A percentile compares a stretch with the other conserved stretches of the same genome.
Conservation (phyloP, 2,113 vertebrate genomes). For the Mionectes macconnelli region DNA sequence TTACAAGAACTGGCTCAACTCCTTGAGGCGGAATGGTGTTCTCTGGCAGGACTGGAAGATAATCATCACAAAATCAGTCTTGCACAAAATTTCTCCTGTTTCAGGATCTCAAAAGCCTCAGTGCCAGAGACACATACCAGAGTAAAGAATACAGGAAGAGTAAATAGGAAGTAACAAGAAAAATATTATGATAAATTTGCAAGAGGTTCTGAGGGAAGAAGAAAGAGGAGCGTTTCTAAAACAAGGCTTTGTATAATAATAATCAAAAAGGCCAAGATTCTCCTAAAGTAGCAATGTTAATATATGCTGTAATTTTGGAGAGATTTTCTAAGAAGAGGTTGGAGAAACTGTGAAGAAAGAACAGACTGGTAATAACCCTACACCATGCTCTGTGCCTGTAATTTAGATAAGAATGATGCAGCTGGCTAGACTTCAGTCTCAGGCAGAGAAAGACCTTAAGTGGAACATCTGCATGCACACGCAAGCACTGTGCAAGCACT, state of each 20-base stretch:
- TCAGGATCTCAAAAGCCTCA: not conserved
- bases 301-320: not conserved
- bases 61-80: not conserved
- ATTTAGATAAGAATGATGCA: not conserved
- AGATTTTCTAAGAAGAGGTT: not conserved
- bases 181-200: not conserved
- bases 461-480: constrained; percentile 26
- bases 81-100: not conserved
- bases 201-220: not conserved
- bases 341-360: not conserved
- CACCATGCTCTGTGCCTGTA: not conserved
- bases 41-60: not conserved
- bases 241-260: not conserved
- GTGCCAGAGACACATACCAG: not conserved
- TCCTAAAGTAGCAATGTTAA: not conserved
- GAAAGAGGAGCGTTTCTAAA: not conserved
- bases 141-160: not conserved
- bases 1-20: not conserved
- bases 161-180: not conserved
- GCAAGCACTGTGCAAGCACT: not conserved
- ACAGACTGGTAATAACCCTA: not conserved
- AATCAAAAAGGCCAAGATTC: not conserved
- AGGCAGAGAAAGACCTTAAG: not conserved
- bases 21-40: not conserved
- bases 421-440: not conserved